A percentile compares a stretch with the other conserved stretches of the same genome.
phyloP scores from a whole-genome alignment of 2,113 vertebrate genomes.

The Symphodus melops region DNA sequence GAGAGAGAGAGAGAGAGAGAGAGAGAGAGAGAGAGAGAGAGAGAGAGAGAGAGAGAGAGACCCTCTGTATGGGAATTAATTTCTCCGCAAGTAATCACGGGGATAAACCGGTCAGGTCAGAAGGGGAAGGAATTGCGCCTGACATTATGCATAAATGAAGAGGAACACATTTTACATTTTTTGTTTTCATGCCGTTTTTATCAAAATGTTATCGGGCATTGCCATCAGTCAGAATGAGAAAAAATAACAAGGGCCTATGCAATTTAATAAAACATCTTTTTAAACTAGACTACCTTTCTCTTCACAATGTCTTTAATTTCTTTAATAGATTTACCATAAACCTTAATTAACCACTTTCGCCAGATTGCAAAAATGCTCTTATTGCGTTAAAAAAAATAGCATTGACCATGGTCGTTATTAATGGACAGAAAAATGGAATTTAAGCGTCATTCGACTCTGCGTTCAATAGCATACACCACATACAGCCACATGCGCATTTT shows the following conservation, averaged over 20 bases:
- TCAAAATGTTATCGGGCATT: conserved; percentile 30
- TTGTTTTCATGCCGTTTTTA: conserved; percentile 27
- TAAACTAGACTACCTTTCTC: too few species aligned
- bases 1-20: conserved; percentile 1
- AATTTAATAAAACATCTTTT: too few species aligned
- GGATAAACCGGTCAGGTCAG: conserved; percentile 9
- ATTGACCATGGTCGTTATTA: neutral
- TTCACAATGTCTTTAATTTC: too few species aligned
- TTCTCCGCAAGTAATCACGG: conserved; percentile 25
- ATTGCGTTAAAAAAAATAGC: too few species aligned
- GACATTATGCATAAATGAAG: conserved; percentile 36
- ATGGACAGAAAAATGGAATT: too few species aligned
- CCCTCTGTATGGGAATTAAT: neutral
- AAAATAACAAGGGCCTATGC: too few species aligned
- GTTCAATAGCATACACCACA: neutral
- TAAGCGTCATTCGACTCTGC: too few species aligned
- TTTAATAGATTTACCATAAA: too few species aligned
- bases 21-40: neutral
- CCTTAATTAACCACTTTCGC: too few species aligned
- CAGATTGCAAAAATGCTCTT: too few species aligned
- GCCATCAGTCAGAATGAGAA: neutral
- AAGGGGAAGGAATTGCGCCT: neutral
- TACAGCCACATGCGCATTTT: neutral
- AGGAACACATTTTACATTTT: conserved; percentile 52
- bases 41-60: conserved; percentile 3